These are phyloP conservation scores for Ammospiza nelsoni DNA, from an alignment of 2,113 vertebrate species.

Conservation along the genomic window DNA sequence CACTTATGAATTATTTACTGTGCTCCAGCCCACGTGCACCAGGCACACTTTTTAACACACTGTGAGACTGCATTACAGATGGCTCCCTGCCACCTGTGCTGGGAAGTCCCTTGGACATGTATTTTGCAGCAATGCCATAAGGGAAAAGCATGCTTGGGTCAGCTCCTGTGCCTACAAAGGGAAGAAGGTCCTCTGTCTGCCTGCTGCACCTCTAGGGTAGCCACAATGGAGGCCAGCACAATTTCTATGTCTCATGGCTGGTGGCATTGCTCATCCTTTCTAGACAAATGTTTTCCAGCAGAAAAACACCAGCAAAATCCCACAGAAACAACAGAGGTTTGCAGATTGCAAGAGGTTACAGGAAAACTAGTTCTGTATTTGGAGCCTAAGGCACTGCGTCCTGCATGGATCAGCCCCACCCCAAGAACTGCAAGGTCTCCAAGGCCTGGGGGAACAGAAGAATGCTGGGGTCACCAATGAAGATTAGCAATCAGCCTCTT, in stretches of 20 bases:
- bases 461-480: not conserved
- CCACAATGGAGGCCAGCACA: not conserved
- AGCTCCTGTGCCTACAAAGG: not conserved
- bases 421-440: not conserved
- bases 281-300: not conserved
- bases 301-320: not conserved
- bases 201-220: not conserved
- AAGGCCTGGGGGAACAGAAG: not conserved
- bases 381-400: rapidly evolving
- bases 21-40: rapidly evolving
- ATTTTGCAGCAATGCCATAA: not conserved
- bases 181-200: not conserved
- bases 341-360: not conserved
- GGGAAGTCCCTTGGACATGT: not conserved
- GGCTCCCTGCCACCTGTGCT: not conserved
- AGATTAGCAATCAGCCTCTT: not conserved
- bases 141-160: not conserved
- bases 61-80: not conserved
- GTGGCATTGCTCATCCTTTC: not conserved
- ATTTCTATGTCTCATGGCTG: not conserved
- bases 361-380: not conserved
- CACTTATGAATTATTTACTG: not conserved
- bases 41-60: not conserved
- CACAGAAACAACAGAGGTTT: not conserved
- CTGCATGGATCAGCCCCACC: rapidly evolving